Conservation (phyloP, 2,797 vertebrate genomes). For the Epinephelus malabaricus region DNA sequence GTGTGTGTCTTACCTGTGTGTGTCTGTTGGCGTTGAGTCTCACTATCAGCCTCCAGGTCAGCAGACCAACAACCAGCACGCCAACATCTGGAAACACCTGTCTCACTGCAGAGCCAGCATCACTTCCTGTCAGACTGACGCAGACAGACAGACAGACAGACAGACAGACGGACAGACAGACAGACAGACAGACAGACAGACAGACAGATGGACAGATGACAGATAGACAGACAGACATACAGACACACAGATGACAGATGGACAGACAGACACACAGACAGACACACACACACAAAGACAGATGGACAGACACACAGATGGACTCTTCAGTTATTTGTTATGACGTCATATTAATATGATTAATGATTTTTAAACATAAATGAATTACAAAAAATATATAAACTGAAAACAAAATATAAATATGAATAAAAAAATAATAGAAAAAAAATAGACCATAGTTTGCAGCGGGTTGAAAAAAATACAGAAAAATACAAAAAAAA, state of each 20-base stretch:
- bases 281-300: constrained; percentile 43
- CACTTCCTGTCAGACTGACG: constrained; percentile 70
- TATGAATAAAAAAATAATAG: too few species aligned
- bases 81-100: constrained; percentile 72
- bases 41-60: constrained; percentile 68
- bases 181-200: not conserved
- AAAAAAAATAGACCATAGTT: too few species aligned
- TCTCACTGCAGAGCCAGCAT: constrained; percentile 63
- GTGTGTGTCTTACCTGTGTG: constrained; percentile 41
- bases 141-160: not conserved
- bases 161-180: not conserved
- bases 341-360: not conserved
- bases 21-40: constrained; percentile 31
- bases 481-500: too few species aligned
- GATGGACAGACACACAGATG: not conserved
- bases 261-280: not conserved
- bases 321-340: not conserved
- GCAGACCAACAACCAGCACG: constrained; percentile 56
- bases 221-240: not conserved
- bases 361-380: too few species aligned
- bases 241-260: not conserved
- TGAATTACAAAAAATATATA: too few species aligned
- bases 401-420: too few species aligned
- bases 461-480: too few species aligned
- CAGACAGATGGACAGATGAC: not conserved